These are phyloP conservation scores for Salticus scenicus DNA, from an alignment of 2,888 invertebrate species.

Conservation along the genomic window DNA sequence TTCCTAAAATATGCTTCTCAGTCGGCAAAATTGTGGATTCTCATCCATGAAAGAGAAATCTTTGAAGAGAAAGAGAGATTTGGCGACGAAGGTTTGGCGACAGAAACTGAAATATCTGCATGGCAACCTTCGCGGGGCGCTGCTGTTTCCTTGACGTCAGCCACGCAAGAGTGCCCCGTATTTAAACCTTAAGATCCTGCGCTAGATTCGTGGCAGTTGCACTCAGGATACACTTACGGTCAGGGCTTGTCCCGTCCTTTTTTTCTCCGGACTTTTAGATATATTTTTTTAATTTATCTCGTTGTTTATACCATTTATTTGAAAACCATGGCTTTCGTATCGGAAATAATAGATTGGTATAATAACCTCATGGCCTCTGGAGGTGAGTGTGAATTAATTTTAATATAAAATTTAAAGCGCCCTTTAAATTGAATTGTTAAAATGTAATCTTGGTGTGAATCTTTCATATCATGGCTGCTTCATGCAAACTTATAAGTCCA, in stretches of 20 bases:
- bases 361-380: conserved; percentile 58
- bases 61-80: too few relatives aligned
- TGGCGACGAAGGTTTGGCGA: conserved; percentile 1
- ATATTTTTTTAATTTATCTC: conserved; percentile 46
- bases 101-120: not conserved
- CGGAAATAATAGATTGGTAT: conserved; percentile 56
- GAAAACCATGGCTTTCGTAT: conserved; percentile 51
- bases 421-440: too few relatives aligned
- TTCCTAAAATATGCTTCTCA: not conserved
- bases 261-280: conserved; percentile 28
- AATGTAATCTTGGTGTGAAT: too few relatives aligned
- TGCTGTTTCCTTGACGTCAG: conserved; percentile 54
- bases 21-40: too few relatives aligned
- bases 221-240: conserved; percentile 43
- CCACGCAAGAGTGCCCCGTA: conserved; percentile 67
- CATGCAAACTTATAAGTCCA: too few relatives aligned
- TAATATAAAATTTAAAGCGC: too few relatives aligned
- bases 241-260: conserved; percentile 20
- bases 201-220: conserved; percentile 47
- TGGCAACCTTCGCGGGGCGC: conserved; percentile 62
- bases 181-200: conserved; percentile 54
- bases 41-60: too few relatives aligned
- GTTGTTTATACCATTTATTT: conserved; percentile 21
- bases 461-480: too few relatives aligned
- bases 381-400: conserved; percentile 33